Base-by-base conservation (phyloP, 2,888 invertebrate genomes). In the Spodoptera littoralis region DNA sequence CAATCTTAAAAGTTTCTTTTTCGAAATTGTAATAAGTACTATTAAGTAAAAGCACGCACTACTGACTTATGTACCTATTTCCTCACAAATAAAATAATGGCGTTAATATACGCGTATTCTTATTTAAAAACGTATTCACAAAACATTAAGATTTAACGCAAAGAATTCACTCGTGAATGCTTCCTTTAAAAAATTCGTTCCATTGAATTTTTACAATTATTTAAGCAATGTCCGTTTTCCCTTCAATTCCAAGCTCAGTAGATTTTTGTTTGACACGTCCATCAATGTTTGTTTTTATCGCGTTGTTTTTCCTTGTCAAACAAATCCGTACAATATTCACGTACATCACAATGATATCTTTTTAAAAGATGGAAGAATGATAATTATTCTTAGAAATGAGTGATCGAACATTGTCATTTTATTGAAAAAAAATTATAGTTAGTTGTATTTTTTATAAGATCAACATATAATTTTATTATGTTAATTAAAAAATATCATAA, bases 201-300 rank as follows among this genome's bases (percentile, higher is more conserved):
- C 3, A 51, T 52, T 41, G 36, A 8, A 30, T 57, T 64, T 5
- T 54, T 43, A 50, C 45, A 67, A 36, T 61, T 9, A 27, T 46
- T 54, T 50, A 55, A 61, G 67, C 61, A 51, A 55, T 51, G 46
- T 24, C 22, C 9, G 42, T 44, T 53, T 45, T 53, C 18, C 36
- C 11, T 63, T 46, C 52, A 46, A 57, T 68, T 45, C n/a, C 45
- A 63, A 57, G 54, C 49, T 49, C 54, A 46, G 48, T 24, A 63
- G 49, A 27, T 63, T 68, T 57, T 68, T 63, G 49, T 68, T 63
- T 63, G 49, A 57, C 46, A 58, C 43, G 58, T 64, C 68, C 46
- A 64, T 60, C 69, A 65, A 55, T 70, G 47, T 70, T 69, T 58
- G 49, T 22, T 36, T 57, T 69, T 45, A 46, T 45, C 42, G 18